These are phyloP conservation scores for Pseudomyrmex concolor DNA, from an alignment of 1,140 invertebrate species.

Conservation along the genomic window DNA sequence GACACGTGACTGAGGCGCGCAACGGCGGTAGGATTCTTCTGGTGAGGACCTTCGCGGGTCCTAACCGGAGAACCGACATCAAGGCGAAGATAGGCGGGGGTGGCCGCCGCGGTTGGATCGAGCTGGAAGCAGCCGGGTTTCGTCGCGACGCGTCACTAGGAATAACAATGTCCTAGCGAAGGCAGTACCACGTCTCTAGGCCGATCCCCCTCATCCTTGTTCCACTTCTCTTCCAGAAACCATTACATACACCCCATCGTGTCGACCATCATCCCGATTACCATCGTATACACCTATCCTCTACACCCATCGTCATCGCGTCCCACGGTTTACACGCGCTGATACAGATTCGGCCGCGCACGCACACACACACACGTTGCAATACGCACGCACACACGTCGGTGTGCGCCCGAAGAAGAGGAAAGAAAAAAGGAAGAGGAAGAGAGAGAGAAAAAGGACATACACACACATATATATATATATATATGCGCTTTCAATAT, in stretches of 20 bases:
- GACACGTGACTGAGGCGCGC: conserved; percentile 62
- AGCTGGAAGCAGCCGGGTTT: conserved; percentile 63
- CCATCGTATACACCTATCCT: not conserved
- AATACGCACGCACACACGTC: not conserved
- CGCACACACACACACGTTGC: not conserved
- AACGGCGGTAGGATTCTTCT: not conserved
- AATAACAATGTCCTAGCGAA: conserved; percentile 83
- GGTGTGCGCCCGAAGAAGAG: conserved; percentile 21
- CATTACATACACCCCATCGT: conserved; percentile 62
- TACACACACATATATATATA: not conserved
- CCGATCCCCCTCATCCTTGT: conserved; percentile 75
- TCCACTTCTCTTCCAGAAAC: conserved; percentile 69
- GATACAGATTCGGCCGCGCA: conserved; percentile 16
- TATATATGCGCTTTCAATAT: not conserved
- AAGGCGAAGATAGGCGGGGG: conserved; percentile 67
- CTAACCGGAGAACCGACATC: conserved; percentile 42
- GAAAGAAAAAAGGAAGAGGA: not conserved
- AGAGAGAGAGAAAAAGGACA: not conserved
- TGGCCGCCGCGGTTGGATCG: conserved; percentile 66
- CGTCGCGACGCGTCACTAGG: conserved; percentile 59
- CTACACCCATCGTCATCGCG: conserved; percentile 30
- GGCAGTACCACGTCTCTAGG: conserved; percentile 75
- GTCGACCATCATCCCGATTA: conserved; percentile 28
- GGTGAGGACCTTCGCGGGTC: conserved; percentile 37
- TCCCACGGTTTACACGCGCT: conserved; percentile 33